phyloP scores from a whole-genome alignment of 2,797 vertebrate species.

The Sebastes flavidus region DNA sequence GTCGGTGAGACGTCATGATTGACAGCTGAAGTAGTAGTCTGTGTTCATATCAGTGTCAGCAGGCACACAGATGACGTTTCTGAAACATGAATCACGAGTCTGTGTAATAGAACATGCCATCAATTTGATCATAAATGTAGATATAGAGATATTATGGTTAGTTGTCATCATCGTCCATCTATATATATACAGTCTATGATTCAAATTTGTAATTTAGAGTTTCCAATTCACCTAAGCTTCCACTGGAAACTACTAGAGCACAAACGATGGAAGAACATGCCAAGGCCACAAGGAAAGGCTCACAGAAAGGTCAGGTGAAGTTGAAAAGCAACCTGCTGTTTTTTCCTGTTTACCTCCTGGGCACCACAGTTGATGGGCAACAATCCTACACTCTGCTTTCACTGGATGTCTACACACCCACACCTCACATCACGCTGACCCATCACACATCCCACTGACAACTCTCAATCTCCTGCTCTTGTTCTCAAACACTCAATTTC shows the following conservation, averaged over 20 bases:
- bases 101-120: too few relatives aligned
- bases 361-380: not conserved
- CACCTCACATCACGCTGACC: constrained; percentile 14
- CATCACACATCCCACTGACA: not conserved
- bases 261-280: not conserved
- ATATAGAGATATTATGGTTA: too few relatives aligned
- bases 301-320: constrained; percentile 6
- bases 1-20: too few relatives aligned
- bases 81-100: too few relatives aligned
- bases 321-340: constrained; percentile 21
- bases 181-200: not conserved
- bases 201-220: not conserved
- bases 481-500: not conserved
- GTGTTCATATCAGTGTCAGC: too few relatives aligned
- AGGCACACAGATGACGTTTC: rapidly evolving
- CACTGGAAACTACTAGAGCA: not conserved
- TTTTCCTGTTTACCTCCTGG: constrained; percentile 22
- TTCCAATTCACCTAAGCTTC: not conserved
- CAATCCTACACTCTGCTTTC: constrained; percentile 25
- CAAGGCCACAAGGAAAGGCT: not conserved
- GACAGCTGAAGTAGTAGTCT: too few relatives aligned
- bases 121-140: too few relatives aligned
- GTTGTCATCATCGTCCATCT: too few relatives aligned
- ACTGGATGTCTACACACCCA: constrained; percentile 1
- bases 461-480: constrained; percentile 12